Conservation (phyloP, 2,888 invertebrate genomes). For the Cheiracanthium punctorium region DNA sequence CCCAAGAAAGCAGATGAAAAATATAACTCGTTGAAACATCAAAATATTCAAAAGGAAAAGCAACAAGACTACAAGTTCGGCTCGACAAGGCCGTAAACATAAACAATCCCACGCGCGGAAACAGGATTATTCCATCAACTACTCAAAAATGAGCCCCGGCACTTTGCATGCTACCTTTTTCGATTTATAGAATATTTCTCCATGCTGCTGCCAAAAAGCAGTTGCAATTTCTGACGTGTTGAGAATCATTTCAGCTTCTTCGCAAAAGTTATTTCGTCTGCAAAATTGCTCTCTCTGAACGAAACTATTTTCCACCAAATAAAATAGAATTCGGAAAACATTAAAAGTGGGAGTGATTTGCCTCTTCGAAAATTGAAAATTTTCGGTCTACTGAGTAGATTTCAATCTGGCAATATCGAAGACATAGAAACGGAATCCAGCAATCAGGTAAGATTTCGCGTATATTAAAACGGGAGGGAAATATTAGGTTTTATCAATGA, state of each 20-base stretch:
- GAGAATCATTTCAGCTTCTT: slow-evolving; percentile 58
- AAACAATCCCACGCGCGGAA: slow-evolving; percentile 46
- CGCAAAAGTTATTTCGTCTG: slow-evolving; percentile 48
- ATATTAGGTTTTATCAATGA: slow-evolving; percentile 66
- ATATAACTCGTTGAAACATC: slow-evolving; percentile 33
- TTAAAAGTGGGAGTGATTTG: slow-evolving; percentile 63
- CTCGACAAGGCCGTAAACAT: slow-evolving; percentile 18
- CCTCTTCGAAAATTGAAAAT: slow-evolving; percentile 57
- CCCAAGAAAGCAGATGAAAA: slow-evolving; percentile 9
- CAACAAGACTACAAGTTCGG: slow-evolving; percentile 21
- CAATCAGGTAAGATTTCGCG: slow-evolving; percentile 57
- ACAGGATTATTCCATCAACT: slow-evolving; percentile 61
- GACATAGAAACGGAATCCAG: slow-evolving; percentile 67
- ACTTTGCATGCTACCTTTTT: slow-evolving; percentile 6
- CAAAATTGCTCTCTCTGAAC: background rate
- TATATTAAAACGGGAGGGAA: slow-evolving; percentile 44
- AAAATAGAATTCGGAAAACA: slow-evolving; percentile 41
- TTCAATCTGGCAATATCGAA: slow-evolving; percentile 47
- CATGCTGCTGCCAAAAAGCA: slow-evolving; percentile 31
- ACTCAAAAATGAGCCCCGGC: slow-evolving; percentile 4
- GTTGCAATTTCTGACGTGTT: slow-evolving; percentile 61
- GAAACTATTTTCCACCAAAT: slow-evolving; percentile 23
- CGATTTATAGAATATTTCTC: slow-evolving; percentile 16
- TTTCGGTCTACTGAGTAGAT: slow-evolving; percentile 11
- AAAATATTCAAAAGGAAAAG: background rate